A percentile compares a stretch with the other conserved stretches of the same genome.
phyloP scores from a whole-genome alignment of 2,113 vertebrate genomes.

The Apistogramma diplotaenia region DNA sequence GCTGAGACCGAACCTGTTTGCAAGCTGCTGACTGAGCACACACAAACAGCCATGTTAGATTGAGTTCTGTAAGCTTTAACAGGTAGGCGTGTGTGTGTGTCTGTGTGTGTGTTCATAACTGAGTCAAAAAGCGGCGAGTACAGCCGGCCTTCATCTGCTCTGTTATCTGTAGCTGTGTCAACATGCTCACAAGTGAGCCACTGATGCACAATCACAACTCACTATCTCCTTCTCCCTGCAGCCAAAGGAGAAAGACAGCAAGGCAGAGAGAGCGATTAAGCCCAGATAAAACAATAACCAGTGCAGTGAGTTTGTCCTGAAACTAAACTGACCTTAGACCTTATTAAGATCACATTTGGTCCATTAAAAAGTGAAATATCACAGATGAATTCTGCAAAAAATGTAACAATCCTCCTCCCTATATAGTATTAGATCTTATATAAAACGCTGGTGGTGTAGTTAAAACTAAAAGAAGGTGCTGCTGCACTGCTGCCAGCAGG shows the following conservation, averaged over 20 bases:
- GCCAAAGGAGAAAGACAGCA: slow-evolving; percentile 23
- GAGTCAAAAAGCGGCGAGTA: not conserved
- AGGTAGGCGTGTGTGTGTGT: not conserved
- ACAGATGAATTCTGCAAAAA: slow-evolving; percentile 21
- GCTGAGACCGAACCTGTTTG: not conserved
- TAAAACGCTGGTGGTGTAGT: slow-evolving; percentile 92
- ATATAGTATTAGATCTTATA: slow-evolving; percentile 87
- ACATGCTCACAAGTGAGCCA: slow-evolving; percentile 11
- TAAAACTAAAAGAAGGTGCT: slow-evolving; percentile 85
- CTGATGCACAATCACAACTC: slow-evolving; percentile 27
- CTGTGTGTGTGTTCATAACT: not conserved
- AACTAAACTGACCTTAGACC: slow-evolving; percentile 26
- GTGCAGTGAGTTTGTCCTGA: slow-evolving; percentile 23
- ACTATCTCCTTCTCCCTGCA: slow-evolving; percentile 3
- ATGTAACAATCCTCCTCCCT: not conserved
- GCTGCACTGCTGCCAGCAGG: slow-evolving; percentile 61
- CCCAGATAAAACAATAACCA: slow-evolving; percentile 33
- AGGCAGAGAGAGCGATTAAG: slow-evolving; percentile 15
- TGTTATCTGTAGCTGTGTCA: not conserved
- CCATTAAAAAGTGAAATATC: slow-evolving; percentile 31
- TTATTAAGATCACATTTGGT: slow-evolving; percentile 10
- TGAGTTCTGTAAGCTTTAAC: not conserved
- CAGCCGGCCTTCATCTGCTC: not conserved
- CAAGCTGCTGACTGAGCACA: slow-evolving; percentile 4
- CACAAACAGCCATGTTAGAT: not conserved